Conservation (phyloP, 2,888 invertebrate species). For the Rhopalosiphum nymphaeae region DNA sequence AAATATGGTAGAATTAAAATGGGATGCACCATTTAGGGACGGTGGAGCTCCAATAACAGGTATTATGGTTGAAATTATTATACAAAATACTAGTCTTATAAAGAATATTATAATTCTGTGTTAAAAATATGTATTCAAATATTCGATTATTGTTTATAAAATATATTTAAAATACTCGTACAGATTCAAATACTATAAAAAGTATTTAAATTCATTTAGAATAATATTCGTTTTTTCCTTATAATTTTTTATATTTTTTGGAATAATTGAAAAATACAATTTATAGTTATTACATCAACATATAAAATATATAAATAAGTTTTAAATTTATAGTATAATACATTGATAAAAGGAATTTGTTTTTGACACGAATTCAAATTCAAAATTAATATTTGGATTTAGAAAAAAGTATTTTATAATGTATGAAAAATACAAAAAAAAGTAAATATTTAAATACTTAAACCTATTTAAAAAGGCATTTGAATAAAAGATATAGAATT, state of each 20-base stretch:
- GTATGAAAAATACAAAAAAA: too few species aligned
- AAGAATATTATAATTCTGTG: background rate
- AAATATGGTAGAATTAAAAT: conserved; percentile 89
- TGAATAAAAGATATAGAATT: background rate
- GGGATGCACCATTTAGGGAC: conserved; percentile 90
- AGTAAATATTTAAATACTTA: background rate
- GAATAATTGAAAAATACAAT: background rate
- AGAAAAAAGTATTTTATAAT: background rate
- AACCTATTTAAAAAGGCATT: background rate
- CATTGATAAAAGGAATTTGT: background rate
- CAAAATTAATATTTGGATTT: background rate
- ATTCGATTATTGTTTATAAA: background rate
- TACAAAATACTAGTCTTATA: background rate
- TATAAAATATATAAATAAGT: background rate
- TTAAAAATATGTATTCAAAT: background rate
- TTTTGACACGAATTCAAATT: background rate
- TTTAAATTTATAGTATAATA: background rate
- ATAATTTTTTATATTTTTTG: background rate
- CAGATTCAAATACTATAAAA: background rate
- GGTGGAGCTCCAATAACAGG: conserved; percentile 93
- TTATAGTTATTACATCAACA: background rate
- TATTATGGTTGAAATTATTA: background rate
- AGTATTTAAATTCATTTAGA: background rate
- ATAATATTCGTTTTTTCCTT: background rate
- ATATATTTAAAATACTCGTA: too few species aligned